Conservation (phyloP, 2,113 vertebrate species). For the Elgaria multicarinata region DNA sequence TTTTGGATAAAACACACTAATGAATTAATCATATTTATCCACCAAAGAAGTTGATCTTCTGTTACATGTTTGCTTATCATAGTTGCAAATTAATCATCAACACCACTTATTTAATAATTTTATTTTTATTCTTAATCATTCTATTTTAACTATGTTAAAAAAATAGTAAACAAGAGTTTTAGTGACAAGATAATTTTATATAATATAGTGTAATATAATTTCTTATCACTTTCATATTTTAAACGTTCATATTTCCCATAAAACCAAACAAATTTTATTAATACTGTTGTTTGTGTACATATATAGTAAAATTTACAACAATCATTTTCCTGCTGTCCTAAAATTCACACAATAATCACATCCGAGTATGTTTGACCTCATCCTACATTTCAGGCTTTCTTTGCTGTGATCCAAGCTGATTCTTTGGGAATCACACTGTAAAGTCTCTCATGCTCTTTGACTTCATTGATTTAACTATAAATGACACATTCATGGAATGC, state of each 20-base stretch:
- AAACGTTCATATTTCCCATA: neutral
- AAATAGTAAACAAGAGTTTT: neutral
- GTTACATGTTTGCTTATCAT: constrained; percentile 18
- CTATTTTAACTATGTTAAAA: neutral
- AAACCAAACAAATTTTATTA: constrained; percentile 7
- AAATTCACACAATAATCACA: neutral
- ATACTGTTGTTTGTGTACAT: neutral
- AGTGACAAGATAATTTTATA: neutral
- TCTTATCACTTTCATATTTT: constrained; percentile 3
- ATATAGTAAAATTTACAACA: constrained; percentile 19
- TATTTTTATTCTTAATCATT: constrained; percentile 27
- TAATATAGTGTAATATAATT: neutral
- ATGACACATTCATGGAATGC: constrained; percentile 75
- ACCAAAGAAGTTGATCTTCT: constrained; percentile 42
- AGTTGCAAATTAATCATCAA: constrained; percentile 67
- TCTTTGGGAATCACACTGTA: constrained; percentile 61
- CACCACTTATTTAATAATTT: constrained; percentile 42
- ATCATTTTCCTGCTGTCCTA: rapidly evolving
- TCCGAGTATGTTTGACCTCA: constrained; percentile 37
- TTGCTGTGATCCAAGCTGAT: constrained; percentile 40
- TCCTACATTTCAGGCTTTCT: constrained; percentile 46
- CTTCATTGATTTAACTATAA: constrained; percentile 72
- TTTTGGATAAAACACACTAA: constrained; percentile 74
- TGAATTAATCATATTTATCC: constrained; percentile 61
- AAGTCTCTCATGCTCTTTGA: constrained; percentile 80